phyloP scores from a whole-genome alignment of 2,797 vertebrate species.

The Poeciliopsis infans region DNA sequence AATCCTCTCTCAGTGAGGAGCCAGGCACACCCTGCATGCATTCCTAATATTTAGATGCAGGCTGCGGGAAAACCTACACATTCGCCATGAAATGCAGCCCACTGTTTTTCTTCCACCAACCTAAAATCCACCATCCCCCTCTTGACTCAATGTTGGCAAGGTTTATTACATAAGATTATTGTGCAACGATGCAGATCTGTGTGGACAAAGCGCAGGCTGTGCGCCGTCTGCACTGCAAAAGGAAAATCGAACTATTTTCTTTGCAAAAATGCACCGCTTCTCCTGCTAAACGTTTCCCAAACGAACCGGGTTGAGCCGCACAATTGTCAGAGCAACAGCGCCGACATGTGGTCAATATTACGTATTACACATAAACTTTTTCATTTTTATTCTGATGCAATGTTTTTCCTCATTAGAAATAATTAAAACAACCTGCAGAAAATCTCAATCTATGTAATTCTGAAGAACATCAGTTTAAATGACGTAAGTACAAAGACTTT shows the following conservation, averaged over 20 bases:
- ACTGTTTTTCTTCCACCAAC: constrained; percentile 25
- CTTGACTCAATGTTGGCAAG: constrained; percentile 11
- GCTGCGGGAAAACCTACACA: constrained; percentile 19
- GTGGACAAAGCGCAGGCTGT: constrained; percentile 33
- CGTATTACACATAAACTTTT: background rate
- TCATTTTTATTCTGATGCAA: too few relatives aligned
- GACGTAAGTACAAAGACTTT: background rate
- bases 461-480: background rate
- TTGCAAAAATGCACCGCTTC: constrained; percentile 27
- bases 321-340: constrained; percentile 57
- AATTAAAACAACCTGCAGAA: background rate
- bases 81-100: constrained; percentile 3
- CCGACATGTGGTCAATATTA: constrained; percentile 44
- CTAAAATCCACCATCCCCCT: constrained; percentile 22
- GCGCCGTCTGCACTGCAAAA: constrained; percentile 24
- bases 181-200: constrained; percentile 45
- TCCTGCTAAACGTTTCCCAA: constrained; percentile 20
- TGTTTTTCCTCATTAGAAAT: background rate
- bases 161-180: constrained; percentile 46
- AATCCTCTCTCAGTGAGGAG: constrained; percentile 53
- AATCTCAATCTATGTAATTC: background rate
- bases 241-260: constrained; percentile 44
- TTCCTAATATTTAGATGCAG: constrained; percentile 2
- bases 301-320: constrained; percentile 13
- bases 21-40: constrained; percentile 2